These are phyloP conservation scores for Myiopsitta monachus DNA, from an alignment of 2,113 vertebrate species.

Conservation along the genomic window DNA sequence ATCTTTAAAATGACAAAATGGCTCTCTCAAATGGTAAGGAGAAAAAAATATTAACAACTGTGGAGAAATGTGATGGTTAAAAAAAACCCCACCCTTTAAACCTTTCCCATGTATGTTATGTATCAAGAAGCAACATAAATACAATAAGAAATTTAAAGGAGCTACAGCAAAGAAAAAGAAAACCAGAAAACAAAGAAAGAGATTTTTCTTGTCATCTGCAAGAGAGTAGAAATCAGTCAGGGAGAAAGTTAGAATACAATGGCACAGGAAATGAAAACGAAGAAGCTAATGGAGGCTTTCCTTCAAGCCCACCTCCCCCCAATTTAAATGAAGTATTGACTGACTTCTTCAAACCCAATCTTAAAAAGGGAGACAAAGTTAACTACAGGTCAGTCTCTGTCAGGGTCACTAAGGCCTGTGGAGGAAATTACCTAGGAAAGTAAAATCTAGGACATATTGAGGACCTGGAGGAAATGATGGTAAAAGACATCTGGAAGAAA, in stretches of 20 bases:
- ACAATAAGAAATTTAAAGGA: background rate
- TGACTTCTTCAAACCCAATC: conserved; percentile 32
- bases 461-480: conserved; percentile 67
- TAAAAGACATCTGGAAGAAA: conserved; percentile 68
- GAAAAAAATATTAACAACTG: conserved; percentile 20
- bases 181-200: background rate
- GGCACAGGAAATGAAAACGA: conserved; percentile 44
- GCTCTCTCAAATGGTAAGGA: background rate
- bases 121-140: background rate
- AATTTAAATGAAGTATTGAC: conserved; percentile 48
- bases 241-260: conserved; percentile 14
- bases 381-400: conserved; percentile 47
- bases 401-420: conserved; percentile 25
- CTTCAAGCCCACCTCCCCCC: background rate
- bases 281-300: conserved; percentile 9
- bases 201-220: background rate
- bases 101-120: background rate
- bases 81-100: background rate
- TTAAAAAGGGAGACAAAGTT: conserved; percentile 42
- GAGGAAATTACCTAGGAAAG: conserved; percentile 72
- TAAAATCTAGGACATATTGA: conserved; percentile 69
- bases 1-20: conserved; percentile 45
- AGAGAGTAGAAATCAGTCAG: background rate
- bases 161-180: background rate
- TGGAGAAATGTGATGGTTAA: conserved; percentile 13